Conservation (phyloP, 64 coral and sea anemone genomes). For the Anthopleura sola region DNA sequence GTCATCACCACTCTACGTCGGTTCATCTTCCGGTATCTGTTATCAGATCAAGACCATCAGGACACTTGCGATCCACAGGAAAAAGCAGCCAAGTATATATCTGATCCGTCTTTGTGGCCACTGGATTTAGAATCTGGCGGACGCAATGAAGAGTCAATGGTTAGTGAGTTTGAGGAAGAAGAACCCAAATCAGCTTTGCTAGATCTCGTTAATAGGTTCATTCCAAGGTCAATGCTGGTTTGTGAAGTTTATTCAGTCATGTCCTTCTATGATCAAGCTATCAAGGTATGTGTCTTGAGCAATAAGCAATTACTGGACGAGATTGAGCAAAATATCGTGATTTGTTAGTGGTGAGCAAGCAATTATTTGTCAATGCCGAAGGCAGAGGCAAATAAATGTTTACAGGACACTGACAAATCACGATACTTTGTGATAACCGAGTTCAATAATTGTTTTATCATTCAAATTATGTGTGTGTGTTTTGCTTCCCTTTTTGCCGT, state of each 20-base stretch:
- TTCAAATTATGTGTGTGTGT: no score
- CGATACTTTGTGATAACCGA: no score
- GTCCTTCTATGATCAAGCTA: neutral
- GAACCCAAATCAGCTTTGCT: neutral
- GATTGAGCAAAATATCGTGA: no score
- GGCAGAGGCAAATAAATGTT: no score
- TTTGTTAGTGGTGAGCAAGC: no score
- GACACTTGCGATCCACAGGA: slow-evolving; percentile 19
- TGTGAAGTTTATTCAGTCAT: slow-evolving; percentile 2
- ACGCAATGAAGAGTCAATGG: neutral
- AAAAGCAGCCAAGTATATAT: slow-evolving; percentile 22
- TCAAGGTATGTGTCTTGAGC: slow-evolving; percentile 26
- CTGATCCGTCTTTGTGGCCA: slow-evolving; percentile 80
- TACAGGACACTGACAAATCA: no score
- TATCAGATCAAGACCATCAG: slow-evolving; percentile 27
- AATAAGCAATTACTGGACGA: no score
- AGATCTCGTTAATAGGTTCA: neutral
- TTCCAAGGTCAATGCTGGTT: neutral
- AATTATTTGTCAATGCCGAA: no score
- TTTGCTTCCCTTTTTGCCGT: no score
- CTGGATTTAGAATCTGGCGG: slow-evolving; percentile 3
- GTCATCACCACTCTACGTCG: slow-evolving; percentile 59
- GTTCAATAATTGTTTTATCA: no score
- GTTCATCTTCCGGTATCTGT: slow-evolving; percentile 81
- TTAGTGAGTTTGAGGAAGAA: neutral